Conservation (phyloP, 2,113 vertebrate genomes). For the Gasterosteus nipponicus region DNA sequence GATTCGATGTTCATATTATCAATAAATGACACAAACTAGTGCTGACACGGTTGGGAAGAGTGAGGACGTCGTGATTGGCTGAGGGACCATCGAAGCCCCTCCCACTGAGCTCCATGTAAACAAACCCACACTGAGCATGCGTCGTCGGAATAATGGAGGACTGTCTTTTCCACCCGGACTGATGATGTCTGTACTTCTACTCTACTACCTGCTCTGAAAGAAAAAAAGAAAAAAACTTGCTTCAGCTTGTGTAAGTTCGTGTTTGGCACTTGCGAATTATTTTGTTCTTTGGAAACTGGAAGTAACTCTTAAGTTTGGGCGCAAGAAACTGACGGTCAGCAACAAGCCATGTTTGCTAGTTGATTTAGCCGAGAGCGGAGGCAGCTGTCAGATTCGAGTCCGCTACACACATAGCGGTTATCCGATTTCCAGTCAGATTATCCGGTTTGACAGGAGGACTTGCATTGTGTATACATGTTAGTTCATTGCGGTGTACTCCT, state of each 20-base stretch:
- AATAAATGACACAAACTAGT: neutral
- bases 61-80: conserved; percentile 58
- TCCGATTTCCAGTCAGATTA: neutral
- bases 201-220: conserved; percentile 28
- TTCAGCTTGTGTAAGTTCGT: conserved; percentile 53
- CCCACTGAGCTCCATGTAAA: conserved; percentile 75
- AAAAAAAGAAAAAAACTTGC: conserved; percentile 22
- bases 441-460: neutral
- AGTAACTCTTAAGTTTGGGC: conserved; percentile 18
- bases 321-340: conserved; percentile 29
- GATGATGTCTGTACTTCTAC: conserved; percentile 59
- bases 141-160: conserved; percentile 80
- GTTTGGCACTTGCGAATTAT: neutral
- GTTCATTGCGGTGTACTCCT: neutral
- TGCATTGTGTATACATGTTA: neutral
- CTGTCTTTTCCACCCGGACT: conserved; percentile 62
- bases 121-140: conserved; percentile 80
- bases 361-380: conserved; percentile 51
- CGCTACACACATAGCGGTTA: conserved; percentile 5
- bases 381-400: conserved; percentile 58
- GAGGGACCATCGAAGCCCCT: conserved; percentile 41
- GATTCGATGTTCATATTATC: neutral
- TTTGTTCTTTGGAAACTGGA: neutral
- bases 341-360: conserved; percentile 56
- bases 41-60: conserved; percentile 21